Percentiles rank a stretch among this genome's conserved stretches.
These are phyloP conservation scores for Slavum lentiscoides DNA, from an alignment of 2,888 invertebrate species.

Conservation along the genomic window DNA sequence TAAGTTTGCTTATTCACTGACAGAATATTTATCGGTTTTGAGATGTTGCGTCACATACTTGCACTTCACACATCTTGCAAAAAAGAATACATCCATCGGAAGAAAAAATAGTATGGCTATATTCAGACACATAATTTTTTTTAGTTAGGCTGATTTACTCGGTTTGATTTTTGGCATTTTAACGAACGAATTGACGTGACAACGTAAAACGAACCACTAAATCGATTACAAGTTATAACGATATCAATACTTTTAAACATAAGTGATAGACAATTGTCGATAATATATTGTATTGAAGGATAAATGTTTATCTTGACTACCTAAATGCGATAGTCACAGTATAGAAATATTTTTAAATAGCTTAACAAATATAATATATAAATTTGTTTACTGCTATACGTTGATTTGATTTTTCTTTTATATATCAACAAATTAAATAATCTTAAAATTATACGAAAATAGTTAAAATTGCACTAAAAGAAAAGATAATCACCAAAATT, in stretches of 20 bases:
- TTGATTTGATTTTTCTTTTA: no score
- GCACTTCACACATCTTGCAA: constrained; percentile 1
- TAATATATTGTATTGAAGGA: constrained; percentile 9
- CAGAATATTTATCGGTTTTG: background rate
- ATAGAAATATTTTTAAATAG: background rate
- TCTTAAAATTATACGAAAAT: no score
- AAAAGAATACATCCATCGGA: background rate
- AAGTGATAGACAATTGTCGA: background rate
- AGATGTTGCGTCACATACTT: background rate
- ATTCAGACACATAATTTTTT: constrained; percentile 4
- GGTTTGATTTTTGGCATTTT: constrained; percentile 6
- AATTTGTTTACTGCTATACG: no score
- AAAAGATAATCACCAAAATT: no score
- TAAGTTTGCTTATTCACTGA: no score
- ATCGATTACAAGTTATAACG: background rate
- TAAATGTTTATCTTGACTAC: background rate
- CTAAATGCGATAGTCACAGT: background rate
- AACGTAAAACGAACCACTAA: background rate
- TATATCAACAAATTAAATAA: no score
- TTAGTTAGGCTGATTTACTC: background rate
- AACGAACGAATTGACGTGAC: background rate
- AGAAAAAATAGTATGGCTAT: background rate
- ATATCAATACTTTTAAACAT: background rate
- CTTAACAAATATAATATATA: no score
- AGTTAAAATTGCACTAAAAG: no score